These are phyloP conservation scores for Gallinago nigripennis DNA, from an alignment of 2,797 vertebrate genomes.

Conservation along the genomic window DNA sequence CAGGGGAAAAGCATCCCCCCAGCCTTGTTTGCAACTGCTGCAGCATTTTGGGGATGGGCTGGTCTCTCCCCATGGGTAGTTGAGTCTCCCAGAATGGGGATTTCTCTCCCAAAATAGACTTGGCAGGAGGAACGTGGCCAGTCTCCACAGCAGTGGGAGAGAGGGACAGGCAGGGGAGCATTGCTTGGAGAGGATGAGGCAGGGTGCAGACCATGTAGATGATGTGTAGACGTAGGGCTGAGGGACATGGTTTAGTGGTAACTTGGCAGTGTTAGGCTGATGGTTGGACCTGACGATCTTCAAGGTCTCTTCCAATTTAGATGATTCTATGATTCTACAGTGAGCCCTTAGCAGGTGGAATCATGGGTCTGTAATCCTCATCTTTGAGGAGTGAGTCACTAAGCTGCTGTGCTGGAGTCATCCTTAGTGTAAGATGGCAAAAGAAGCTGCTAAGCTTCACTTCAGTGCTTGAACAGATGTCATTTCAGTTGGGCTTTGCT, in stretches of 20 bases:
- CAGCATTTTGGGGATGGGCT: background rate
- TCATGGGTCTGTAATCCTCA: background rate
- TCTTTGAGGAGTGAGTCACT: conserved; percentile 26
- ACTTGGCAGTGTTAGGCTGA: background rate
- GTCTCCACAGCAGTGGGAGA: background rate
- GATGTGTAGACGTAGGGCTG: background rate
- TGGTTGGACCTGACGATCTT: background rate
- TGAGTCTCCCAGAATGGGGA: background rate
- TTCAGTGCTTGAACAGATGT: background rate
- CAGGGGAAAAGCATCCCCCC: background rate
- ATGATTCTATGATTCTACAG: background rate
- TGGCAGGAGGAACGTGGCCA: background rate
- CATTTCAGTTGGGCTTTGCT: background rate
- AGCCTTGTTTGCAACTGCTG: background rate
- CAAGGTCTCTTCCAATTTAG: background rate
- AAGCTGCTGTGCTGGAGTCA: conserved; percentile 19
- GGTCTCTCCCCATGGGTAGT: background rate
- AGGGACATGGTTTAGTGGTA: background rate
- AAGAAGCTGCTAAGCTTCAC: background rate
- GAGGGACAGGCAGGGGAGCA: background rate
- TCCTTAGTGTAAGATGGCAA: background rate
- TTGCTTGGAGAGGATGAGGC: background rate
- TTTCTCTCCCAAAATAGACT: background rate
- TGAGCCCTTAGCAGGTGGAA: fast-evolving
- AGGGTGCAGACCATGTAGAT: background rate